These are phyloP conservation scores for Standfussiana lucernea DNA, from an alignment of 2,888 invertebrate genomes.

Conservation along the genomic window DNA sequence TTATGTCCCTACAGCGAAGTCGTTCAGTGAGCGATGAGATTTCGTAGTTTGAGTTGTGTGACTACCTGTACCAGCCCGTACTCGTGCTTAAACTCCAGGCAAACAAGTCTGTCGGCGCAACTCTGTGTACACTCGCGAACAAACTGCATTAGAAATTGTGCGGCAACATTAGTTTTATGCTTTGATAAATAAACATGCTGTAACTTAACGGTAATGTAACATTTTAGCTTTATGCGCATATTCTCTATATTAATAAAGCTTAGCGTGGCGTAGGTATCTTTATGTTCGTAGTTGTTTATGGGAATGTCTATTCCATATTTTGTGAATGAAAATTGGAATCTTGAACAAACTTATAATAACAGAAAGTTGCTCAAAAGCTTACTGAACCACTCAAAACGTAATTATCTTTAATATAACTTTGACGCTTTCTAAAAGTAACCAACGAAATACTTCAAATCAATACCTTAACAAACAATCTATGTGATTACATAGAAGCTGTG, in stretches of 20 bases:
- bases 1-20: slow-evolving; percentile 39
- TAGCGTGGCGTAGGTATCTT: background rate
- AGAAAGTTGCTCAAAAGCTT: slow-evolving; percentile 7
- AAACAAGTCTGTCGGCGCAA: slow-evolving; percentile 50
- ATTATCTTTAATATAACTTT: background rate
- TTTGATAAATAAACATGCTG: slow-evolving; percentile 45
- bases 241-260: slow-evolving; percentile 20
- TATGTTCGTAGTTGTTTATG: slow-evolving; percentile 8
- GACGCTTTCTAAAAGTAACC: background rate
- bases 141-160: slow-evolving; percentile 60
- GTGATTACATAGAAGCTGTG: slow-evolving; percentile 3
- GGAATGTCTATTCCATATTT: background rate
- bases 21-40: slow-evolving; percentile 56
- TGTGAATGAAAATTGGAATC: background rate
- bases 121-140: slow-evolving; percentile 53
- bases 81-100: slow-evolving; percentile 47
- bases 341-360: background rate
- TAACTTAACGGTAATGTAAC: slow-evolving; percentile 15
- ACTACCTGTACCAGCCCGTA: slow-evolving; percentile 49
- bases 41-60: slow-evolving; percentile 54
- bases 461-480: slow-evolving; percentile 2
- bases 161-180: slow-evolving; percentile 47
- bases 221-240: slow-evolving; percentile 2
- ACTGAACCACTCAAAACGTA: background rate
- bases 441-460: slow-evolving; percentile 4